Percentiles rank a stretch among this genome's conserved stretches.
Conservation (phyloP, 2,888 invertebrate genomes). For the Anorthoa munda region DNA sequence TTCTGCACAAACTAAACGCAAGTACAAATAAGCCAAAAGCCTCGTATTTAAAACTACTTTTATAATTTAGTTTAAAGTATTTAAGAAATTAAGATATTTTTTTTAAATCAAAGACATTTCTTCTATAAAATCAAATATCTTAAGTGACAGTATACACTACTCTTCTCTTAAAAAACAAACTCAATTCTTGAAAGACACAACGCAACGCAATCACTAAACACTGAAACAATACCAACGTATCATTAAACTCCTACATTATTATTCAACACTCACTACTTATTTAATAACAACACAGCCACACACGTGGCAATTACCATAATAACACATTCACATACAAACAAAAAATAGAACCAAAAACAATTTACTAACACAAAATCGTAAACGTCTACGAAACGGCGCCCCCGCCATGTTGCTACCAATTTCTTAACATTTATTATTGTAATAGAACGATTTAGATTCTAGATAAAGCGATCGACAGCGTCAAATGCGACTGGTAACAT, state of each 20-base stretch:
- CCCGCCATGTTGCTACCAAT: slow-evolving; percentile 55
- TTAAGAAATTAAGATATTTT: too few species aligned
- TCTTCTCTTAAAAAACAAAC: background rate
- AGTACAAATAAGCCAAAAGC: too few species aligned
- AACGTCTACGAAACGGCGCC: slow-evolving; percentile 31
- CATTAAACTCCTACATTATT: slow-evolving; percentile 23
- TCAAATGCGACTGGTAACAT: slow-evolving; percentile 75
- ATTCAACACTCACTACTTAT: slow-evolving; percentile 29
- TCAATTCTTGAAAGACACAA: background rate
- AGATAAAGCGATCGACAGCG: slow-evolving; percentile 81
- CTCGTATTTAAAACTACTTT: too few species aligned
- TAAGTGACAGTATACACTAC: background rate
- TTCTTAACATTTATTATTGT: slow-evolving; percentile 69
- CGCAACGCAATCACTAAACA: background rate
- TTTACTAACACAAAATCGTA: slow-evolving; percentile 47
- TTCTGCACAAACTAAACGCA: too few species aligned
- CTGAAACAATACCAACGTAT: slow-evolving; percentile 8
- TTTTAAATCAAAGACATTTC: too few species aligned
- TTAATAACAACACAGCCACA: slow-evolving; percentile 26
- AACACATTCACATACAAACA: slow-evolving; percentile 40
- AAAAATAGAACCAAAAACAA: slow-evolving; percentile 48
- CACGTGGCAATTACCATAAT: slow-evolving; percentile 35
- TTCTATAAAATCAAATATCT: too few species aligned
- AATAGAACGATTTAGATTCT: slow-evolving; percentile 76
- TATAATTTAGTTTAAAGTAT: too few species aligned